Evolutionary conservation across 2,113 vertebrate genomes (phyloP).

Genomic region (Pseudopipra pipra): DNA sequence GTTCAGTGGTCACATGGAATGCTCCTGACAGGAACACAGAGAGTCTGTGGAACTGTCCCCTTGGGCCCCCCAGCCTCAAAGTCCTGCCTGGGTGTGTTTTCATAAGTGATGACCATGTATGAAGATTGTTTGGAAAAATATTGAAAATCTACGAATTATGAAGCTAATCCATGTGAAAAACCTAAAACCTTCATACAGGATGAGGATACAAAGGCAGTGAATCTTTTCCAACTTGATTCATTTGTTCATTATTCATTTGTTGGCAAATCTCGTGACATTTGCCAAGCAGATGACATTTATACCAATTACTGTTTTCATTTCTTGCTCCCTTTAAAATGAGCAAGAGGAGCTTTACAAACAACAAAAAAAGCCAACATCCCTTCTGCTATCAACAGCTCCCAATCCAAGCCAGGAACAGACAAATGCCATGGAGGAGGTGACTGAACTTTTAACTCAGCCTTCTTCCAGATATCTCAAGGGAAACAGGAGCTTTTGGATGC

Average conservation of each 20-base stretch:
- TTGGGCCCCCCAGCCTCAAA: not conserved
- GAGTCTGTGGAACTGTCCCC: not conserved
- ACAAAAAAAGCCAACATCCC: not conserved
- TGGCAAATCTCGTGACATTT: not conserved
- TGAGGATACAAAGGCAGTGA: not conserved
- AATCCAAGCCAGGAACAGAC: not conserved
- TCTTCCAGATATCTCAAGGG: not conserved
- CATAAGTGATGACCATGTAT: not conserved
- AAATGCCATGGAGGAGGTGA: not conserved
- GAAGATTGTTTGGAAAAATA: not conserved
- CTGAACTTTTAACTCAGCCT: not conserved
- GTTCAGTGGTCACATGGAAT: not conserved
- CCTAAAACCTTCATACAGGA: not conserved
- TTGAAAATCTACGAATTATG: not conserved
- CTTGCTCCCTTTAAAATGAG: not conserved
- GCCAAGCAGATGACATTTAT: constrained; percentile 36
- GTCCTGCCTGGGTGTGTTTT: not conserved
- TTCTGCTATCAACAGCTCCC: not conserved
- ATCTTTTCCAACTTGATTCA: not conserved
- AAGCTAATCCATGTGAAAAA: not conserved
- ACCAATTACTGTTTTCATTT: constrained; percentile 32
- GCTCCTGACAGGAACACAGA: not conserved
- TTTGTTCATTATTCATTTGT: not conserved
- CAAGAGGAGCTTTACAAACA: constrained; percentile 1
- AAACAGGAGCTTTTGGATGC: not conserved